Conservation (phyloP, 2,888 invertebrate genomes). For the Aleiodes alternator region DNA sequence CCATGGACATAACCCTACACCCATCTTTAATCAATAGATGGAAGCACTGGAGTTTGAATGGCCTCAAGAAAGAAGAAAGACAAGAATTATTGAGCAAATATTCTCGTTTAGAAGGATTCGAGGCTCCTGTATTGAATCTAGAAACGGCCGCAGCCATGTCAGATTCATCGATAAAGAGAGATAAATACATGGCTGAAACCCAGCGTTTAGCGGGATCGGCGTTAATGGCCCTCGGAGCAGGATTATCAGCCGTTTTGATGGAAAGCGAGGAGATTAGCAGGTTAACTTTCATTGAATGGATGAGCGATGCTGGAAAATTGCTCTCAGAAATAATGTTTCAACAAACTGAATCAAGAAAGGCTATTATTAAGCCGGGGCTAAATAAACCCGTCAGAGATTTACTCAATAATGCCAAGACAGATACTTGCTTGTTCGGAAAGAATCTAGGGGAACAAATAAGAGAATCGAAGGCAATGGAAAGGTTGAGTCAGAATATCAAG, state of each 20-base stretch:
- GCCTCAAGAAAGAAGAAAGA: constrained; percentile 40
- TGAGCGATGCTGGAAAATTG: constrained; percentile 41
- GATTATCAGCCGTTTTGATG: constrained; percentile 28
- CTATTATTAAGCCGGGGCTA: constrained; percentile 44
- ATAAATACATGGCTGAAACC: constrained; percentile 27
- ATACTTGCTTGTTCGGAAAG: constrained; percentile 44
- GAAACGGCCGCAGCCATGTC: constrained; percentile 20
- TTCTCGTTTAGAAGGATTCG: constrained; percentile 34
- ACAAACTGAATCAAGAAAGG: constrained; percentile 38
- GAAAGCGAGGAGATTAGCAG: constrained; percentile 32
- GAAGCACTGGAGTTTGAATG: constrained; percentile 37
- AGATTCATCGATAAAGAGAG: constrained; percentile 35
- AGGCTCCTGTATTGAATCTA: constrained; percentile 42
- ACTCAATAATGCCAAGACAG: constrained; percentile 37
- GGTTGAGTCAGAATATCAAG: constrained; percentile 23
- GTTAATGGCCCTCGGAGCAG: constrained; percentile 34
- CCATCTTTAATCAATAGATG: constrained; percentile 35
- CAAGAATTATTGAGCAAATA: constrained; percentile 34
- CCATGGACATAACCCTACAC: constrained; percentile 32
- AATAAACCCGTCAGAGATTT: constrained; percentile 35
- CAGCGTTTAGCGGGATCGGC: constrained; percentile 41
- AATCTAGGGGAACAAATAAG: constrained; percentile 43
- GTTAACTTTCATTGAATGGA: constrained; percentile 27
- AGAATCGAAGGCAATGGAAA: constrained; percentile 36
- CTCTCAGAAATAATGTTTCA: constrained; percentile 33